phyloP scores from a whole-genome alignment of 2,797 vertebrate genomes.

The Mus minutoides region DNA sequence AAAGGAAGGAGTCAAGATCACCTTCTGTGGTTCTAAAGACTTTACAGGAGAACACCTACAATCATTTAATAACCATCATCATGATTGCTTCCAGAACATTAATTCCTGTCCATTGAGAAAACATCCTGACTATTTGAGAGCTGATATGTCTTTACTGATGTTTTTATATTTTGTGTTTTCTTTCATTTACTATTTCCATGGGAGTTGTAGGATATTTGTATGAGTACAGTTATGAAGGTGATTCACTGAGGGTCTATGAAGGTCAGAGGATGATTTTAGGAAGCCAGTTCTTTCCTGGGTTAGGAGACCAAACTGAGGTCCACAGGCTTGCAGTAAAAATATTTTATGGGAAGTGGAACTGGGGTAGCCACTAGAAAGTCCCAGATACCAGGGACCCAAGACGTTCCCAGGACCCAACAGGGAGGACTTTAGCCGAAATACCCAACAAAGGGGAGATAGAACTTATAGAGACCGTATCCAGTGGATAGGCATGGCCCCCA shows the following conservation, averaged over 20 bases:
- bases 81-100: not conserved
- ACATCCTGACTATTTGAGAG: too few species aligned
- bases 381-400: too few species aligned
- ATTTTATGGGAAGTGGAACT: not conserved
- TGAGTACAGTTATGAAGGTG: not conserved
- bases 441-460: too few species aligned
- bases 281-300: not conserved
- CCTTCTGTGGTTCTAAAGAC: not conserved
- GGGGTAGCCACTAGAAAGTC: too few species aligned
- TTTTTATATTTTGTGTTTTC: not conserved
- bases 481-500: too few species aligned
- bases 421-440: too few species aligned
- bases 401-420: too few species aligned
- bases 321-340: not conserved
- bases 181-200: not conserved
- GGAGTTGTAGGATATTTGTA: not conserved
- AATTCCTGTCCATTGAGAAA: not conserved
- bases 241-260: too few species aligned
- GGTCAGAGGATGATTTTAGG: not conserved
- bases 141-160: not conserved
- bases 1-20: not conserved
- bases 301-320: not conserved
- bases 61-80: not conserved
- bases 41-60: not conserved
- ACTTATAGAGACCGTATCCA: too few species aligned